A percentile compares a stretch with the other conserved stretches of the same genome.
Evolutionary conservation across 2,113 vertebrate genomes (phyloP).

Genomic region (Parus major): DNA sequence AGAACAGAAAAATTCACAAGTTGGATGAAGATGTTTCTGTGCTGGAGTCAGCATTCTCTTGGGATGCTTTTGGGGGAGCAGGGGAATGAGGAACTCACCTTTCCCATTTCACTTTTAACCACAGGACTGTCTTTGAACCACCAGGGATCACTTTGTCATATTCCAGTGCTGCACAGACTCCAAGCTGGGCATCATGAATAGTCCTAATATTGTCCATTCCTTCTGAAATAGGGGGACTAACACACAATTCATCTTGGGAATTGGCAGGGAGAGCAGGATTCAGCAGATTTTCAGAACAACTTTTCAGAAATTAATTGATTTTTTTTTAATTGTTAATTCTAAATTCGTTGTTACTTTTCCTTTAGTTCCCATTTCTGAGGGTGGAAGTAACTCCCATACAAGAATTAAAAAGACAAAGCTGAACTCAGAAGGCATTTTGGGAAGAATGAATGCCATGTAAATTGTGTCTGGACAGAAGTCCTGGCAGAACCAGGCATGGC

Average conservation of each 20-base stretch:
- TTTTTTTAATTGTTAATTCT: neutral
- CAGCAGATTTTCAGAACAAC: neutral
- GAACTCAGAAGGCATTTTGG: neutral
- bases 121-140: neutral
- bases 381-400: neutral
- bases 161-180: neutral
- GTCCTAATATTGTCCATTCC: neutral
- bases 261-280: neutral
- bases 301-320: neutral
- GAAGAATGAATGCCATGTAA: fast-evolving
- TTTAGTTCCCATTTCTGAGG: neutral
- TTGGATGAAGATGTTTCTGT: neutral
- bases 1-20: fast-evolving
- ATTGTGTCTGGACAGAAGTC: neutral
- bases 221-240: neutral
- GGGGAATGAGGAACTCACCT: neutral
- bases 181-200: neutral
- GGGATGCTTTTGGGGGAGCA: neutral
- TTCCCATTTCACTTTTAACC: neutral
- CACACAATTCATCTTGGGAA: neutral
- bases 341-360: neutral
- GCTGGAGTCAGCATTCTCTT: neutral
- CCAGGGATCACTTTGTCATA: neutral
- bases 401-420: neutral
- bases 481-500: neutral